A percentile compares a stretch with the other conserved stretches of the same genome.
Evolutionary conservation across 2,113 vertebrate genomes (phyloP).

Genomic region (Hydropotes inermis): DNA sequence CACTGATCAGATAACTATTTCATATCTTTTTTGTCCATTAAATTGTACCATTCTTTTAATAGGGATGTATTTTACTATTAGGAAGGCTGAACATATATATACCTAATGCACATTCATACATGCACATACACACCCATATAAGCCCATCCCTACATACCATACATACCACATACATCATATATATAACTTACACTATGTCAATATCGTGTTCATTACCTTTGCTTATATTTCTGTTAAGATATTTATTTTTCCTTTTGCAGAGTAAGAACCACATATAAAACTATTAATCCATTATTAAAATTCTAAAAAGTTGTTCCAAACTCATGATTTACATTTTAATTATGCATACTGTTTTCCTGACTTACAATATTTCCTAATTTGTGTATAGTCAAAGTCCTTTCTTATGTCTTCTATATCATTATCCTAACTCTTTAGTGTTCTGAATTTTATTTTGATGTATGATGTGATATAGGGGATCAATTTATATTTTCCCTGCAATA

Average conservation of each 20-base stretch:
- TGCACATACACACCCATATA: neutral
- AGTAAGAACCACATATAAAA: neutral
- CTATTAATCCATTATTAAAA: neutral
- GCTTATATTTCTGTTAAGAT: neutral
- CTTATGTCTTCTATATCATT: neutral
- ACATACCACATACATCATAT: neutral
- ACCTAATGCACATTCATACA: neutral
- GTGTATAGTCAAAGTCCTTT: neutral
- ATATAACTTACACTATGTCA: neutral
- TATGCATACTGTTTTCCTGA: neutral
- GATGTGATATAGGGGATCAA: neutral
- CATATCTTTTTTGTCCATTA: neutral
- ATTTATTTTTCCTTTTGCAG: neutral
- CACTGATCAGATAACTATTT: neutral
- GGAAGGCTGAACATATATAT: neutral
- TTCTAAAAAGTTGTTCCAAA: neutral
- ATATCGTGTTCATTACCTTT: neutral
- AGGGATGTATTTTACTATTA: neutral
- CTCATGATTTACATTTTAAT: neutral
- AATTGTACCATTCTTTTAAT: neutral
- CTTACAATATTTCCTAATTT: neutral
- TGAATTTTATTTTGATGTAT: conserved; percentile 7
- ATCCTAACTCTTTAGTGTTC: neutral
- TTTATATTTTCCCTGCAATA: neutral
- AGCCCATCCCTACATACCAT: neutral